Conservation (phyloP, 2,113 vertebrate genomes). For the Ceratotherium simum region DNA sequence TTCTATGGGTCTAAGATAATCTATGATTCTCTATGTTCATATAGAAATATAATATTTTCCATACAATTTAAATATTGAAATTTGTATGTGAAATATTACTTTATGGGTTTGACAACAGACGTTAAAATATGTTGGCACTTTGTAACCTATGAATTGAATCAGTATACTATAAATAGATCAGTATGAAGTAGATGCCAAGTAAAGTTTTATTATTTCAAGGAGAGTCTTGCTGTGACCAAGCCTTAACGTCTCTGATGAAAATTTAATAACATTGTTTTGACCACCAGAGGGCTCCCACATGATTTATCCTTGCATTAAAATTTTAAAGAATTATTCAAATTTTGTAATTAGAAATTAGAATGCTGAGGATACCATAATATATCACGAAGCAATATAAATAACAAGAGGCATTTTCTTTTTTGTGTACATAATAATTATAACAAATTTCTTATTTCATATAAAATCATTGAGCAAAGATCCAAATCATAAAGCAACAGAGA, state of each 20-base stretch:
- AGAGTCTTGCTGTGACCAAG: neutral
- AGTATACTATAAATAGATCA: neutral
- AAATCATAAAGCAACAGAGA: neutral
- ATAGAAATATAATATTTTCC: neutral
- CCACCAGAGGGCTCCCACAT: conserved; percentile 77
- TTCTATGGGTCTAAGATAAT: neutral
- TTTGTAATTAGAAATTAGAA: conserved; percentile 35
- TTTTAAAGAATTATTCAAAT: conserved; percentile 53
- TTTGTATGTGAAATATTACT: neutral
- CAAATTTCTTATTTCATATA: neutral
- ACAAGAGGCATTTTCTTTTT: neutral
- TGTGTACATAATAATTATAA: neutral
- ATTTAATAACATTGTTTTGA: neutral
- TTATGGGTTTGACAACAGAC: neutral
- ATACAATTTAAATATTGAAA: conserved; percentile 37
- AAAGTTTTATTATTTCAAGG: neutral
- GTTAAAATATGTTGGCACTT: neutral
- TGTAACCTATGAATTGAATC: neutral
- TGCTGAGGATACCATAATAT: neutral
- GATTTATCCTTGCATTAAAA: conserved; percentile 52
- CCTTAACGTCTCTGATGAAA: neutral
- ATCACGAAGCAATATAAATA: neutral
- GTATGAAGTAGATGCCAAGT: neutral
- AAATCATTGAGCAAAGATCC: neutral
- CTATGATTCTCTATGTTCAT: neutral